Evolutionary conservation across 1,140 invertebrate species (phyloP), one percentile per base, ranked within the genome.

Genomic region (Varroa destructor): DNA sequence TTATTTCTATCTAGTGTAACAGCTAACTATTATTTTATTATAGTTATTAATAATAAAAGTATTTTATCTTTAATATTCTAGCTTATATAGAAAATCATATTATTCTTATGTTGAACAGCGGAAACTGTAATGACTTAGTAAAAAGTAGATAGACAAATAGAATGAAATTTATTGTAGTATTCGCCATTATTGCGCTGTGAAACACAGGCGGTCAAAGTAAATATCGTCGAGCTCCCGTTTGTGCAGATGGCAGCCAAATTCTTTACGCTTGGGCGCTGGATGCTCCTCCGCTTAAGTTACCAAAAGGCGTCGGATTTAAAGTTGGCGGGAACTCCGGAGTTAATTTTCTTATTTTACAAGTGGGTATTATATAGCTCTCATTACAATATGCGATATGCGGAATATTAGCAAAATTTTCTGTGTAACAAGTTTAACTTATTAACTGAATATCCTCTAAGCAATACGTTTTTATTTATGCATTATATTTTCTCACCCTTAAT

Each of bases 241-340:
- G 80, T 70, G 74, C 70, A 12, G 25, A 57, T 8, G 79, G 78
- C 0, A 79, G 78, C 4, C 77, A 93, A 86, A 90, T 97, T 74
- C 83, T 98, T 36, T 99, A 97, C 81, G 94, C 94, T 0, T 99
- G 95, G 95, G 95, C 93, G 1, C 84, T 90, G 77, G 91, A 97
- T 81, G 95, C 96, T 0, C 91, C 93, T 2, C 84, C 84, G 51
- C 81, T 97, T 4, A 79, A 86, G 56, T 79, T 99, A 67, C 96
- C 96, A 0, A 80, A 89, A 72, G 90, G 87, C 72, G 83, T 85
- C 51, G 83, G 81, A 40, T 83, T 84, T 72, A 79, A 79, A 75
- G 79, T 85, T 55, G 84, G 84, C 6, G 79, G 78, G 56, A 76
- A 76, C 36, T 79, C 83, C 0, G 75, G 75, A 43, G 81, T 84